Base-by-base conservation (phyloP, 2,797 vertebrate species). In the Geotrypetes seraphini region DNA sequence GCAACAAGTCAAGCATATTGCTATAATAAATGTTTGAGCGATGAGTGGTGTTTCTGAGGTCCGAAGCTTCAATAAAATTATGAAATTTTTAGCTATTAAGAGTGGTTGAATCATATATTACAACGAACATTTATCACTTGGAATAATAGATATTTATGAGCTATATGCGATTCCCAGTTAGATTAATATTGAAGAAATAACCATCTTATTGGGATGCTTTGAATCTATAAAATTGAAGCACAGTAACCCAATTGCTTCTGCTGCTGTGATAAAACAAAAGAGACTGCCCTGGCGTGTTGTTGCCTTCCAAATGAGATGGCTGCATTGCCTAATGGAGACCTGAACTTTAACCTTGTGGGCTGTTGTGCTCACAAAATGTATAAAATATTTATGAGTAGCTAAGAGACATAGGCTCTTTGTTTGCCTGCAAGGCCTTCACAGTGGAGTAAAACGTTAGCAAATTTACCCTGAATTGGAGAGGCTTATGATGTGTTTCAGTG, bases 301-400 rank as follows among this genome's bases (percentile, higher is more conserved):
- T 62, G 43, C 51, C 37, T 60, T 48, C 29, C 35, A 29, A 31
- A 35, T 29, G n/a, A n/a, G n/a, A n/a, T n/a, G n/a, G 43, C 48
- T 39, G 49, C 2, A 22, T 41, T 52, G 50, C 50, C 31, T 47
- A 15, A 31, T 58, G 28, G 33, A 33, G 43, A 35, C 19, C 33
- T 55, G 60, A 63, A 50, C 53, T 66, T 60, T 60, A 53, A 61
- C 54, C 45, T 57, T 34, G 12, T 13, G 36, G 39, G 13, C 47
- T 42, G 27, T 54, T 55, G 47, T 58, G 57, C 40, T 50, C 56
- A 41, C 28, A 36, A 53, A 62, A 63, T 63, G n/a, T 57, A 57
- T 62, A 66, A 63, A 57, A 60, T 49, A 64, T 56, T 58, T 65
- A 63, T 54, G 50, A 60, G 45, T 53, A 33, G 27, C 39, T 40